phyloP scores from a whole-genome alignment of 2,797 vertebrate genomes.

The Neolamprologus multifasciatus region DNA sequence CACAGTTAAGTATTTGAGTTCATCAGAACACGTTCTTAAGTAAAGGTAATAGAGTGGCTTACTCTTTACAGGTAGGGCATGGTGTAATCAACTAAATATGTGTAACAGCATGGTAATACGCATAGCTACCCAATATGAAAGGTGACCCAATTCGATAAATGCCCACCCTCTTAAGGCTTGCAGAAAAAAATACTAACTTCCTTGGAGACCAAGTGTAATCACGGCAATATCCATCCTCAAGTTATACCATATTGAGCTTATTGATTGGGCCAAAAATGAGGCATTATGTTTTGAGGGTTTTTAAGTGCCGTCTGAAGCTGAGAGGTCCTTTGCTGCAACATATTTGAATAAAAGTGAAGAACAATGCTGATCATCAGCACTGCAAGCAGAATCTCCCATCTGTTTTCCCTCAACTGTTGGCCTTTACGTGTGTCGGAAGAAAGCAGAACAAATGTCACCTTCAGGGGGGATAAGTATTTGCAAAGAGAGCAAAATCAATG shows the following conservation, averaged over 20 bases:
- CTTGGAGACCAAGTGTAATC: background rate
- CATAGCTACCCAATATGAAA: background rate
- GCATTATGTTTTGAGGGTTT: background rate
- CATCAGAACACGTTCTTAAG: background rate
- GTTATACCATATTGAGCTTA: background rate
- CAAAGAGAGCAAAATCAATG: constrained; percentile 31
- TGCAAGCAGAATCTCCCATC: background rate
- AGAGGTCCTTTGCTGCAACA: background rate
- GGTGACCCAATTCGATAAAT: background rate
- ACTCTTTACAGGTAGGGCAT: background rate
- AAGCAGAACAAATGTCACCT: constrained; percentile 40
- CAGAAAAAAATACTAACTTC: background rate
- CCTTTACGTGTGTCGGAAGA: constrained; percentile 14
- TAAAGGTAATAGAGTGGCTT: background rate
- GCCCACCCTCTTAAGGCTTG: background rate
- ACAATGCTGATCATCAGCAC: background rate
- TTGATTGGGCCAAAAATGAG: background rate
- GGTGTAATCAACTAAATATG: background rate
- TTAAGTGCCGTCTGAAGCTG: background rate
- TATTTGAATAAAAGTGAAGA: background rate
- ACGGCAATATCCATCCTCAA: background rate
- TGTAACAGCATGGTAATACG: background rate
- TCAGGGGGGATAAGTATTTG: constrained; percentile 9
- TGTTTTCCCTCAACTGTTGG: background rate
- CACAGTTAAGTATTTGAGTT: background rate